These are phyloP conservation scores for Lepus townsendii DNA, from an alignment of 2,797 vertebrate genomes.

Conservation along the genomic window DNA sequence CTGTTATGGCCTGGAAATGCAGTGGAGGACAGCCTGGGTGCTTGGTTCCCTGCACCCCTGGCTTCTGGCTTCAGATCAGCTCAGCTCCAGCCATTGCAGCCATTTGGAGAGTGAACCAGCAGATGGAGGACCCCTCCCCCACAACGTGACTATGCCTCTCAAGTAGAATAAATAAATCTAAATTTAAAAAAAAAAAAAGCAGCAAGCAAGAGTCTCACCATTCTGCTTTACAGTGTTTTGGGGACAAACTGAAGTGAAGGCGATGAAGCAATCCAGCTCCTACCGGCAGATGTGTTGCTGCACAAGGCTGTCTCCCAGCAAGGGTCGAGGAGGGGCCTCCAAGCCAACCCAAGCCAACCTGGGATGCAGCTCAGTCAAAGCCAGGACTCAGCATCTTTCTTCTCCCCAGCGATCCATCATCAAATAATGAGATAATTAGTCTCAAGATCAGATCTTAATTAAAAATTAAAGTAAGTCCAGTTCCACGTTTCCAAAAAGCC, in stretches of 20 bases:
- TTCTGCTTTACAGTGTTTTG: not conserved
- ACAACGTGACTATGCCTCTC: no score
- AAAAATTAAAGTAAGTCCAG: constrained; percentile 73
- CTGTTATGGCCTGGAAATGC: no score
- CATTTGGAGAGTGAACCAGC: no score
- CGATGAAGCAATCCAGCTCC: constrained; percentile 44
- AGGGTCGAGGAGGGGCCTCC: no score
- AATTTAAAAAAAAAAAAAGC: no score
- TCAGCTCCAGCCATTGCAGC: no score
- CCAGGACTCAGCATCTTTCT: not conserved
- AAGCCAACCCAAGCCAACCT: constrained; percentile 13
- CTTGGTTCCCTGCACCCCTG: no score
- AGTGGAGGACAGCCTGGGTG: no score
- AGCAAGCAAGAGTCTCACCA: no score
- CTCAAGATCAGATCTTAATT: constrained; percentile 58
- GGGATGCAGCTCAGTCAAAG: not conserved
- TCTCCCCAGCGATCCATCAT: constrained; percentile 16
- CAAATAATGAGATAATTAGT: constrained; percentile 48
- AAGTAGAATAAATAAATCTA: no score
- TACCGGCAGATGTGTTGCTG: not conserved
- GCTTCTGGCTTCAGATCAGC: no score
- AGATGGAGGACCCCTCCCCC: no score
- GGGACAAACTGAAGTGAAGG: not conserved
- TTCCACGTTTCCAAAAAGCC: constrained; percentile 28
- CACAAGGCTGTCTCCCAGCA: not conserved